Percentiles rank a stretch among this genome's conserved stretches.
These are phyloP conservation scores for Thalassaphorura encarpata DNA, from an alignment of 1,140 invertebrate genomes.

Conservation along the genomic window DNA sequence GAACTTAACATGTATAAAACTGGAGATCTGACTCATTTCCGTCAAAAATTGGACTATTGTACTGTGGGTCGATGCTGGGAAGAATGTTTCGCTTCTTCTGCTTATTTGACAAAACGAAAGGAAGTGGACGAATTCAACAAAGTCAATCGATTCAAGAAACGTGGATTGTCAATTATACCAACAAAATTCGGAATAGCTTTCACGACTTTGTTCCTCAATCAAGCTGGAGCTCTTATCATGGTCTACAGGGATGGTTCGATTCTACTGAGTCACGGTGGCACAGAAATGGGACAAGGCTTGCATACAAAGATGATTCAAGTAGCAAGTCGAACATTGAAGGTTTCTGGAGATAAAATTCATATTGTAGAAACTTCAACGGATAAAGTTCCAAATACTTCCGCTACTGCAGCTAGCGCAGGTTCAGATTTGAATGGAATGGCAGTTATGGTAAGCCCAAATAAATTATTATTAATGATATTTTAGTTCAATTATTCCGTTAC, in stretches of 20 bases:
- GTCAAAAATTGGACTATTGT: conserved; percentile 61
- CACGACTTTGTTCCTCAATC: conserved; percentile 67
- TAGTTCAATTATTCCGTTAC: too few species aligned
- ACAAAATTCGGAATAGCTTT: conserved; percentile 87
- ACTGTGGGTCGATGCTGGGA: conserved; percentile 69
- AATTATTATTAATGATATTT: too few species aligned
- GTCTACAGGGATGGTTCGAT: conserved; percentile 88
- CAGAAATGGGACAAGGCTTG: conserved; percentile 93
- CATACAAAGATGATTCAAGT: conserved; percentile 93
- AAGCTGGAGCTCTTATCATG: conserved; percentile 77
- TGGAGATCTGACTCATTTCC: conserved; percentile 66
- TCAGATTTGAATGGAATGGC: conserved; percentile 96
- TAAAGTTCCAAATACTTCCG: conserved; percentile 87
- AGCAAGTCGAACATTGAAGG: conserved; percentile 58
- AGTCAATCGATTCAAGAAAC: conserved; percentile 73
- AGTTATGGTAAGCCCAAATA: conserved; percentile 61
- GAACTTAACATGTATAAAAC: conserved; percentile 71
- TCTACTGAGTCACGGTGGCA: conserved; percentile 69
- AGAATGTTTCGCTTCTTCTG: conserved; percentile 62
- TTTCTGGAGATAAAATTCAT: conserved; percentile 67
- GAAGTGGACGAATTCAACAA: conserved; percentile 61
- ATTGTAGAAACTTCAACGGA: conserved; percentile 82
- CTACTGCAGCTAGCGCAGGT: conserved; percentile 80
- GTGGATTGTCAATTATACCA: conserved; percentile 75
- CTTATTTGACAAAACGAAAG: conserved; percentile 48